phyloP scores from a whole-genome alignment of 2,888 invertebrate genomes.

The Dendrolimus houi region DNA sequence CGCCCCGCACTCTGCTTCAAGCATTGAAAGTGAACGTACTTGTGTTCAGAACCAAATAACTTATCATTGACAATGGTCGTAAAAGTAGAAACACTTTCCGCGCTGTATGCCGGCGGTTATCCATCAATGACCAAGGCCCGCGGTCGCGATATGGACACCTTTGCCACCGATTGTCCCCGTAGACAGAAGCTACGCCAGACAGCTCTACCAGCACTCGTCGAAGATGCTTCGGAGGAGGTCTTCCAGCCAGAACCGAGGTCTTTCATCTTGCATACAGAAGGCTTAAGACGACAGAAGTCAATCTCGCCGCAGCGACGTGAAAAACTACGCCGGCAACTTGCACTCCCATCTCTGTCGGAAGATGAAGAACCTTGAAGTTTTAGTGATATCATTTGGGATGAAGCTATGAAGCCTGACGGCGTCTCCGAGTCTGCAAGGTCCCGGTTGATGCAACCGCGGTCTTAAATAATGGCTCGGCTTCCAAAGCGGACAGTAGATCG shows the following conservation, averaged over 20 bases:
- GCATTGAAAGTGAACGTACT: slow-evolving; percentile 32
- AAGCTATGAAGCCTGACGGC: slow-evolving; percentile 46
- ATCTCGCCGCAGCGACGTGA: slow-evolving; percentile 57
- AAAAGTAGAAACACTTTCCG: slow-evolving; percentile 50
- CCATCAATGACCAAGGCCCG: slow-evolving; percentile 36
- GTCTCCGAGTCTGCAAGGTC: slow-evolving; percentile 13
- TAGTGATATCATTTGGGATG: slow-evolving; percentile 33
- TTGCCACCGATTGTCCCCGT: slow-evolving; percentile 37
- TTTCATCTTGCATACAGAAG: slow-evolving; percentile 46
- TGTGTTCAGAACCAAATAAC: slow-evolving; percentile 16
- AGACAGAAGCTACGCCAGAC: slow-evolving; percentile 38
- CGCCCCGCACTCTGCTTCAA: slow-evolving; percentile 45
- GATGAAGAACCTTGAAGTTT: slow-evolving; percentile 66
- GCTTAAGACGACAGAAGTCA: slow-evolving; percentile 59
- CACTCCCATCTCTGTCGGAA: slow-evolving; percentile 62
- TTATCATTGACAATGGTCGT: slow-evolving; percentile 42
- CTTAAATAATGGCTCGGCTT: slow-evolving; percentile 1
- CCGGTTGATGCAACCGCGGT: not conserved
- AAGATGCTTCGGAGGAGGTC: slow-evolving; percentile 49
- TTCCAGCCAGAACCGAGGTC: slow-evolving; percentile 43
- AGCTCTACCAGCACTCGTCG: slow-evolving; percentile 49
- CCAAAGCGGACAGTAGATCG: not conserved
- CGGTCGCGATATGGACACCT: slow-evolving; percentile 36
- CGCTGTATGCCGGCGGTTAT: slow-evolving; percentile 49
- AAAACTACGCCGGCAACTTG: slow-evolving; percentile 52